Base-by-base conservation (phyloP, 2,888 invertebrate species). In the Tetranychus piercei region DNA sequence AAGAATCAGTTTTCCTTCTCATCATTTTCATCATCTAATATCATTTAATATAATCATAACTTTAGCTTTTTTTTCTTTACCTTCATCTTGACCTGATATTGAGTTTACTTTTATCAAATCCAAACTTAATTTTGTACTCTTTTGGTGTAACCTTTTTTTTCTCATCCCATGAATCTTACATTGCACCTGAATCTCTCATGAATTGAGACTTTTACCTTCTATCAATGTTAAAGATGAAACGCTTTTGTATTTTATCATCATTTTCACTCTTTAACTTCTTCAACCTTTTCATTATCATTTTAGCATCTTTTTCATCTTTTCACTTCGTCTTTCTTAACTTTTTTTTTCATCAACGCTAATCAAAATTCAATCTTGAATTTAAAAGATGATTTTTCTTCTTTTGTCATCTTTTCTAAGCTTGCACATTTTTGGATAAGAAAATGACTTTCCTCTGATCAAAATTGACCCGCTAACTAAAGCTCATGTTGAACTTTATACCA, bases 321-420 rank as follows among this genome's bases (percentile, higher is more conserved):
- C 45, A 45, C 45, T 45, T 45, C 45, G 7, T 45, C 15, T 55
- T 55, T 55, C 15, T 55, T 55, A 55, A 6, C 15, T 55, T 55
- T 15, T 55, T 55, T 55, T 55, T 55, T 55, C 55, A 55, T 55
- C 9, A 55, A 55, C 11, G 15, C 55, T 55, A 55, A 15, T 55
- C 55, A 55, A 55, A 55, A 55, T 55, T 55, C 55, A 55, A 55
- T 55, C 55, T 55, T 55, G 55, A 55, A 55, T 55, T 55, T 55
- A 9, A 55, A 55, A 55, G 55, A 55, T 55, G 55, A 55, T 55
- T 15, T 55, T 55, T 34, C 34, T 34, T 34, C 34, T 34, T 34
- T 34, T 34, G 34, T 34, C 34, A 34, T 34, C 34, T 4, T 4
- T 34, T 34, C 34, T 34, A n/a, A n/a, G 34, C 34, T 34, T 23